Conservation (phyloP, 2,888 invertebrate genomes). For the Pilophorus perplexus region DNA sequence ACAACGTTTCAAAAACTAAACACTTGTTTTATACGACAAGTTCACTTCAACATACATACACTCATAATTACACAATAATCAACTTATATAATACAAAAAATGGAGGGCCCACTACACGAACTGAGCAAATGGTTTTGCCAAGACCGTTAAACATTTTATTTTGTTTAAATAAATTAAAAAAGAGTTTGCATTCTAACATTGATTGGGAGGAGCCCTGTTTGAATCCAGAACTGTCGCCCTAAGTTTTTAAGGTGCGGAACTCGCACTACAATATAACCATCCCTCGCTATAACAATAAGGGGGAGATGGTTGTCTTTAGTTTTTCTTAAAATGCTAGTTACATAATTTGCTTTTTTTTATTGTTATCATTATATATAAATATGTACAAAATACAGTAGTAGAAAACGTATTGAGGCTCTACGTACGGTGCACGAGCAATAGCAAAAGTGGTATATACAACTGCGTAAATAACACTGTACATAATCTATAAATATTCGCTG, state of each 20-base stretch:
- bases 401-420: constrained; percentile 43
- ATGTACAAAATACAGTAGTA: constrained; percentile 46
- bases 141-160: not conserved
- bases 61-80: not conserved
- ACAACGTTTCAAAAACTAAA: too few relatives aligned
- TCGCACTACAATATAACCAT: constrained; percentile 40
- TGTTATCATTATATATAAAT: constrained; percentile 39
- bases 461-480: constrained; percentile 47
- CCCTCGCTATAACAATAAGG: constrained; percentile 19
- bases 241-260: constrained; percentile 29
- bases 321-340: constrained; percentile 1
- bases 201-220: constrained; percentile 12
- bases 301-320: constrained; percentile 25
- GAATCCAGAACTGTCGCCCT: constrained; percentile 17
- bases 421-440: constrained; percentile 44
- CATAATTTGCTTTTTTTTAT: not conserved
- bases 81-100: not conserved
- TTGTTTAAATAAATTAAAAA: not conserved
- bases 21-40: not conserved
- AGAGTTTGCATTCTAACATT: too few relatives aligned
- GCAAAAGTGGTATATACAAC: constrained; percentile 43
- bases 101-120: constrained; percentile 39
- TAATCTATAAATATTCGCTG: constrained; percentile 34
- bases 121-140: constrained; percentile 16
- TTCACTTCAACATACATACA: constrained; percentile 2